Evolutionary conservation across 2,113 vertebrate species (phyloP), one percentile per base, ranked within the genome.

Genomic region (Scomber colias): DNA sequence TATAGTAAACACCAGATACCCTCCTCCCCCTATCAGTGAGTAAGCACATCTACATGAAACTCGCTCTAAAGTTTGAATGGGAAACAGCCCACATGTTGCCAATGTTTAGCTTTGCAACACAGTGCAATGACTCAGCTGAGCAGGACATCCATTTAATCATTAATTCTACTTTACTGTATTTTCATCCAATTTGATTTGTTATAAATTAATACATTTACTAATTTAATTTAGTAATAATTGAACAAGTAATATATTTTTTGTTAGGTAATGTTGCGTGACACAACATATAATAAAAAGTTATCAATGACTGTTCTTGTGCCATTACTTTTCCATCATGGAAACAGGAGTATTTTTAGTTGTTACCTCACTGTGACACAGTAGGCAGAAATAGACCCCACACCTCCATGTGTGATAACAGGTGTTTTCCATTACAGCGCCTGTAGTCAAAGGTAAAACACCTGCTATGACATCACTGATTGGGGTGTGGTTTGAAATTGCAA

Each of bases 401-500:
- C 12, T 35, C 19, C 9, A 0, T 15, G 21, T 46, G 40, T 68
- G 50, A 63, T 5, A 73, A 21, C 31, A 68, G 45, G 40, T 81
- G 71, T 61, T 79, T 89, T 77, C 83, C 81, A 75, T 77, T 65
- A 80, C 74, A 45, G 24, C 0, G 24, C 4, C 35, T 40, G 30
- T 12, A 19, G 0, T 8, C 57, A 17, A 75, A 55, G 50, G 44
- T 46, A 4, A 62, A 71, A 49, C 45, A 78, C 80, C 57, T 82
- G 72, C 73, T 2, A 13, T 87, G 79, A 84, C 59, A 62, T 85
- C 81, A 87, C 57, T 3, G 11, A 54, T 5, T 14, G 49, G 54
- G 84, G 67, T 0, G 61, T 46, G 74, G 62, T 48, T 46, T 64
- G 0, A 61, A 46, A 50, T 74, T 61, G 24, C 8, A 44, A 85